Evolutionary conservation across 2,113 vertebrate species (phyloP), one percentile per base, ranked within the genome.

Genomic region (Corythaeola cristata): DNA sequence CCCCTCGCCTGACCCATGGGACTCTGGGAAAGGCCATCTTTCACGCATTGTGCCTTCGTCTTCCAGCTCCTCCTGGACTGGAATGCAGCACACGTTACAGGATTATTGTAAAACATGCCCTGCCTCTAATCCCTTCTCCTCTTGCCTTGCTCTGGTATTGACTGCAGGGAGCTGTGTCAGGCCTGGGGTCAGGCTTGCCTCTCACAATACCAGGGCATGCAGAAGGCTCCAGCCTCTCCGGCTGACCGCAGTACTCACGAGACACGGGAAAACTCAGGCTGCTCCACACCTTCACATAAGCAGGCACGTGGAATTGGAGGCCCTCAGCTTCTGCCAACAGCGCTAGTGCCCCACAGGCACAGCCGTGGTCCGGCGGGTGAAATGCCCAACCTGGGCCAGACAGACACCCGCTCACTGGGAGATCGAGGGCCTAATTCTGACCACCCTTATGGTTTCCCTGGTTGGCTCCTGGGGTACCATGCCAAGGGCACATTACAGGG

Each of bases 81-180:
- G 95, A 95, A 96, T 85, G 84, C 92, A 93, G 76, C 52, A 94
- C 95, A 93, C 15, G 13, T 94, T 92, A 86, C 72, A 85, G 81
- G 93, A 95, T 95, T 95, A 96, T 55, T 96, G 94, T 94, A 94
- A 93, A 85, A 94, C 95, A 96, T 83, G 89, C 68, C 78, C 84
- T 94, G 91, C 15, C 73, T 96, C 78, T 95, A 96, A 97, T 87
- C 90, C 87, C 59, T 89, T 92, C 95, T 95, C 88, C 88, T 97
- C 91, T 52, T 90, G 75, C 83, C 76, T 86, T 93, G 84, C 94
- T 94, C 75, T 72, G 67, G 71, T 81, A 96, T 81, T 45, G 79
- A 90, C 92, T 88, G 80, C 23, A 6, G 32, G 50, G 76, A 94
- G 92, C 68, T 66, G 76, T 75, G 91, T 96, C 95, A 90, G 91